phyloP scores from a whole-genome alignment of 92 coral and sea anemone species.

The Palythoa heliodiscus region DNA sequence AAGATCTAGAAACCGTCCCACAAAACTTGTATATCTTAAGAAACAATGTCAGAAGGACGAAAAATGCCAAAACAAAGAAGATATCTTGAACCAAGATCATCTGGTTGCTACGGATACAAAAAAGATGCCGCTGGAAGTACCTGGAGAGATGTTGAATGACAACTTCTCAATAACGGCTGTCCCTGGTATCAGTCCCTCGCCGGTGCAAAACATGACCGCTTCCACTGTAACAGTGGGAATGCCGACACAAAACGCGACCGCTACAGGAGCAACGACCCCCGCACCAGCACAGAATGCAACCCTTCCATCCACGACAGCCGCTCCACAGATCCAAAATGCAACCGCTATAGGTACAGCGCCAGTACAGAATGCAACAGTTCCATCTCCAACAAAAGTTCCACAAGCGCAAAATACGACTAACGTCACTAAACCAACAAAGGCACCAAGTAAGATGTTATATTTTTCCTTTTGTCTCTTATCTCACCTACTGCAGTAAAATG shows the following conservation, averaged over 20 bases:
- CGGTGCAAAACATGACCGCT: slow-evolving; percentile 3
- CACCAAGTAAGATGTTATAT: slow-evolving; percentile 12
- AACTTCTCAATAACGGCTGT: background rate
- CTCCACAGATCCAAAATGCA: slow-evolving; percentile 30
- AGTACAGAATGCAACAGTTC: background rate
- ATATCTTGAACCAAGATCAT: slow-evolving; percentile 19
- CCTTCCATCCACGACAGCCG: background rate
- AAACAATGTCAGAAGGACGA: slow-evolving; percentile 28
- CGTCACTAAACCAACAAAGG: slow-evolving; percentile 5
- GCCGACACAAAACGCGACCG: slow-evolving; percentile 5
- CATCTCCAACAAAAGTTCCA: slow-evolving; percentile 1
- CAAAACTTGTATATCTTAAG: slow-evolving; percentile 10
- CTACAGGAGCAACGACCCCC: background rate
- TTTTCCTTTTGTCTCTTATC: background rate
- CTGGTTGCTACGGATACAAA: slow-evolving; percentile 38
- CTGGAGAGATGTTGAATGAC: slow-evolving; percentile 3
- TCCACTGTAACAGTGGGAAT: background rate
- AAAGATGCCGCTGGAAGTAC: slow-evolving; percentile 25
- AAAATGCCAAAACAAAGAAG: slow-evolving; percentile 23
- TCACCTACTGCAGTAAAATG: no score
- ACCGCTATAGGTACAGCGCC: background rate
- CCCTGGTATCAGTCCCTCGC: background rate
- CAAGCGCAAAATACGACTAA: slow-evolving; percentile 26
- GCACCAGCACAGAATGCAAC: background rate
- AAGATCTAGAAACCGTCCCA: slow-evolving; percentile 31